Percentiles rank a stretch among this genome's conserved stretches.
phyloP scores from a whole-genome alignment of 2,888 invertebrate genomes.

The Limnephilus auricula region DNA sequence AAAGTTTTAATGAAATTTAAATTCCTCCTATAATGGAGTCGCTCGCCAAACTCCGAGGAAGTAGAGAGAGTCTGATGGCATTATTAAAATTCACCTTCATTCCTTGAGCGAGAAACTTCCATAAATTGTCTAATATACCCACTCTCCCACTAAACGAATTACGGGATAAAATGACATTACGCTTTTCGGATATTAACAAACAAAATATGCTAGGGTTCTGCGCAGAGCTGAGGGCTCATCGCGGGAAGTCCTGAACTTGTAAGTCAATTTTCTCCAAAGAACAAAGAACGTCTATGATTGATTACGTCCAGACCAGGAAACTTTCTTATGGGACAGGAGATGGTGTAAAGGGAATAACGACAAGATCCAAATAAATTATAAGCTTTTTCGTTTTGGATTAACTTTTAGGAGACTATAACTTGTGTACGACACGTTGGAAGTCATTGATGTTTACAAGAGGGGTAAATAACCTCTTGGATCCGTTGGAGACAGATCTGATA shows the following conservation, averaged over 20 bases:
- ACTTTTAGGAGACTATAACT: not conserved
- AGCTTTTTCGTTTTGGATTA: constrained; percentile 10
- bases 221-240: not conserved
- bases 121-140: constrained; percentile 36
- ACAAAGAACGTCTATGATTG: constrained; percentile 30
- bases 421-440: not conserved
- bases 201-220: constrained; percentile 25
- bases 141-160: constrained; percentile 26
- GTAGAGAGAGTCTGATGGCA: not conserved
- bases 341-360: constrained; percentile 28
- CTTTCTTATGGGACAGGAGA: constrained; percentile 6
- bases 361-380: constrained; percentile 27
- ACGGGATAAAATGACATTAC: constrained; percentile 37
- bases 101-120: constrained; percentile 22
- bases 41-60: not conserved
- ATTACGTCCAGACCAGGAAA: constrained; percentile 34
- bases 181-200: constrained; percentile 40
- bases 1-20: constrained; percentile 33
- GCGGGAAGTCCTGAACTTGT: constrained; percentile 22
- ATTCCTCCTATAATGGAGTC: not conserved
- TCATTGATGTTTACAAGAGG: not conserved
- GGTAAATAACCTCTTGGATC: not conserved
- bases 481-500: not conserved
- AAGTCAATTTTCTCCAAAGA: constrained; percentile 28
- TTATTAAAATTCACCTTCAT: constrained; percentile 41